Evolutionary conservation across 2,113 vertebrate genomes (phyloP), one percentile per base, ranked within the genome.

Genomic region (Columbina picui): DNA sequence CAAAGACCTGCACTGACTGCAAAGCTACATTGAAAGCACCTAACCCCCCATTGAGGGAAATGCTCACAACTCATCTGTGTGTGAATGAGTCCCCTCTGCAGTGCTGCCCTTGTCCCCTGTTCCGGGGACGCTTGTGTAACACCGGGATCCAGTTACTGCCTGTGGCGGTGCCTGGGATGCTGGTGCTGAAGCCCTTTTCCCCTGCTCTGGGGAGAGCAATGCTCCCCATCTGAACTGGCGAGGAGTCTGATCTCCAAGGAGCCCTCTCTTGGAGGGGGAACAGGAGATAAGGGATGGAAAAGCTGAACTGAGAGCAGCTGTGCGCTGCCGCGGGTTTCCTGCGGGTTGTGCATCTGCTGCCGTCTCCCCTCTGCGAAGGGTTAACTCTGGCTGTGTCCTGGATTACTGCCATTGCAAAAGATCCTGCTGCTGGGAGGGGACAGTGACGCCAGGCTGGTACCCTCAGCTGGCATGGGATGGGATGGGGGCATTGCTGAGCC

Each of bases 21-120:
- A 14, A 1, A 34, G 27, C 21, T 20, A 0, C 49, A 4, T 14
- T 47, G 7, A 1, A 9, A 76, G 52, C 68, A 9, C 16, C 14
- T 9, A 4, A 1, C 3, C 6, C 1, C 18, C 32, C 0, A 0
- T 1, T 0, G 2, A 11, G 63, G 59, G 52, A 20, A 18, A 12
- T 0, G n/a, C n/a, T 2, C 1, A 12, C 7, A 7, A 12, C 34
- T 50, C 8, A 39, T 76, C 30, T 8, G 9, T 4, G 36, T 0
- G 0, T 12, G 53, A 32, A 10, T 7, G 41, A 38, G 89, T 53
- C 63, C 41, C 26, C 69, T 9, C 20, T 0, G 1, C 63, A 8
- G 87, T 1, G 3, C 75, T 93, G 90, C 49, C 90, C 92, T 93
- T 91, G 95, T n/a, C n/a, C 60, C 53, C 38, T 23, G 30, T 61